Evolutionary conservation across 2,888 invertebrate species (phyloP).

Genomic region (Ormyrus nitidulus): DNA sequence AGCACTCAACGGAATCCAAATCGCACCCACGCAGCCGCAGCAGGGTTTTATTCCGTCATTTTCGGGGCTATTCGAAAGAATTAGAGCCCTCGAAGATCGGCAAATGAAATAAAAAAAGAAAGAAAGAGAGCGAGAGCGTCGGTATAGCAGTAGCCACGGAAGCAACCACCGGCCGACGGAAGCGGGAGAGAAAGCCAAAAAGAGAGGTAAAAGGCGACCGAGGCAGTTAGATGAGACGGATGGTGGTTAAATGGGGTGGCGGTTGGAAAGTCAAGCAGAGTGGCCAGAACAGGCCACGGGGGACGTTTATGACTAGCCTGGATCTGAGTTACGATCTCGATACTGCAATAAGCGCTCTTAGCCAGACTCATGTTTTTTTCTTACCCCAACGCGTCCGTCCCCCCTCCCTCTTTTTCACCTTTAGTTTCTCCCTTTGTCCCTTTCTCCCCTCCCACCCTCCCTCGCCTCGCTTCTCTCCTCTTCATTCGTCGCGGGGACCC

Average conservation of each 20-base stretch:
- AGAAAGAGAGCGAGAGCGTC: neutral
- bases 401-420: neutral
- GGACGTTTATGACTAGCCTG: conserved; percentile 72
- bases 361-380: conserved; percentile 63
- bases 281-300: conserved; percentile 57
- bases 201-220: conserved; percentile 22
- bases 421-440: neutral
- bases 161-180: neutral
- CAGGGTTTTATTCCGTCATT: neutral
- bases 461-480: conserved; percentile 58
- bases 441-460: conserved; percentile 37
- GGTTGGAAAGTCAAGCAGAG: conserved; percentile 44
- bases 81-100: conserved; percentile 3
- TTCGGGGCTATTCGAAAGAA: conserved; percentile 20
- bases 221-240: conserved; percentile 44
- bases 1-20: neutral
- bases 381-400: conserved; percentile 25
- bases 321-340: conserved; percentile 73
- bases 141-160: neutral
- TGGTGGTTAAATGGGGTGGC: conserved; percentile 34
- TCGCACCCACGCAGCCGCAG: neutral
- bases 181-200: neutral
- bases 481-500: conserved; percentile 49
- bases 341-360: conserved; percentile 73
- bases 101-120: conserved; percentile 10